Base-by-base conservation (phyloP, 2,888 invertebrate genomes). In the Apamea anceps region DNA sequence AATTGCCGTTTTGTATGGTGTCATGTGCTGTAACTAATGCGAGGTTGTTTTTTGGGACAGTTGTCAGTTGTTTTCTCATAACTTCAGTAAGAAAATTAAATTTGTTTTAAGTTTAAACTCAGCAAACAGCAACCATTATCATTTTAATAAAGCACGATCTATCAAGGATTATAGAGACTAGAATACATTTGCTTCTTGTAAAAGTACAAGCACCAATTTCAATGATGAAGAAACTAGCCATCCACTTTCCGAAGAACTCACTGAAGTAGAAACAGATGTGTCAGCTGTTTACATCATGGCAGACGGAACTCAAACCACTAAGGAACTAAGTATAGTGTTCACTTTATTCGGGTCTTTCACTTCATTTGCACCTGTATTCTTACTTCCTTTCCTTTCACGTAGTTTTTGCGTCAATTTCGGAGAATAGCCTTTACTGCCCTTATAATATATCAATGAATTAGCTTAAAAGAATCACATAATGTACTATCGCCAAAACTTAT, bases 221-320 rank as follows among this genome's bases (percentile, higher is more conserved):
- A 25, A 45, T 57, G 18, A 51, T 12, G 3, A 37, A 60, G 25
- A 70, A 48, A 21, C 51, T 82, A 65, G 32, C 28, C 66, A 63
- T 63, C 21, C 32, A 67, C 32, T 72, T 72, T 67, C 51, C 6
- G 25, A 71, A 82, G 32, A 71, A 51, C 8, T 28, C 51, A 10
- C n/a, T 86, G 54, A 75, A 85, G 79, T 72, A 70, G 65, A 79
- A 79, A 75, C 87, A 85, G 85, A 87, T 85, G 87, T 75, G 74
- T 79, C 65, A 75, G 79, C 63, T 65, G 75, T 54, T 63, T 21
- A 42, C 48, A 51, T 65, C 73, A 81, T 81, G n/a, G 28, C 66
- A 51, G 79, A 48, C 65, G 87, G 75, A 84, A 84, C 72, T 87
- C 48, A 79, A 62, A 51, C 72, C 80, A 87, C 85, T 67, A 48